Percentiles rank a stretch among this genome's conserved stretches.
These are phyloP conservation scores for Hyppa rectilinea DNA, from an alignment of 2,888 invertebrate species.

Conservation along the genomic window DNA sequence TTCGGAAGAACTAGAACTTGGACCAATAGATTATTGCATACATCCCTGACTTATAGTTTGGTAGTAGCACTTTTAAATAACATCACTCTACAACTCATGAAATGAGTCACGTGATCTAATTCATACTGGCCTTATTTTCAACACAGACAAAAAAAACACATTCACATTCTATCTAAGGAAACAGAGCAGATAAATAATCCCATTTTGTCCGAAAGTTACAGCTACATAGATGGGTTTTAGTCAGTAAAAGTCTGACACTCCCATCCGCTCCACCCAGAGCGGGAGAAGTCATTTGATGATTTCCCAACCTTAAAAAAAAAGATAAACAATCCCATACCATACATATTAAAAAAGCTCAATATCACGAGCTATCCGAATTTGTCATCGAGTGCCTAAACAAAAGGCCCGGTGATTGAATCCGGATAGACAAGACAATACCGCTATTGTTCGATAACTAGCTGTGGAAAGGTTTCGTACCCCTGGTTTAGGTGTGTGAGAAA, in stretches of 20 bases:
- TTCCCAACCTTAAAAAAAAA: too few relatives aligned
- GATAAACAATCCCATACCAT: conserved; percentile 52
- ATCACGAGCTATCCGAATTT: conserved; percentile 67
- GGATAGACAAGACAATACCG: conserved; percentile 71
- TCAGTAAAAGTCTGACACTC: too few relatives aligned
- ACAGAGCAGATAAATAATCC: conserved; percentile 47
- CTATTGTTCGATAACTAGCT: conserved; percentile 64
- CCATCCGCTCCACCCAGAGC: too few relatives aligned
- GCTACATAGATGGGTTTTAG: too few relatives aligned
- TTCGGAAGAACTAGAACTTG: neutral
- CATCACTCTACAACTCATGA: too few relatives aligned
- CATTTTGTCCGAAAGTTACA: too few relatives aligned
- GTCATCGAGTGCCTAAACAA: conserved; percentile 77
- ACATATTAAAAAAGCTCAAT: conserved; percentile 61
- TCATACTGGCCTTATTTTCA: neutral
- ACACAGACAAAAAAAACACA: conserved; percentile 18
- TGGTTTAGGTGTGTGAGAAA: conserved; percentile 61
- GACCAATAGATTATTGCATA: neutral
- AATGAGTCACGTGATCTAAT: neutral
- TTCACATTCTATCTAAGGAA: conserved; percentile 1
- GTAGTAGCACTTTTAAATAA: neutral
- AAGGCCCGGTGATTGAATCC: conserved; percentile 75
- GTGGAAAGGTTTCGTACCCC: conserved; percentile 46
- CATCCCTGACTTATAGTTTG: neutral
- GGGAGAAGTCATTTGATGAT: too few relatives aligned